Percentiles rank a stretch among this genome's conserved stretches.
phyloP scores from a whole-genome alignment of 2,113 vertebrate species.

The Indicator indicator region DNA sequence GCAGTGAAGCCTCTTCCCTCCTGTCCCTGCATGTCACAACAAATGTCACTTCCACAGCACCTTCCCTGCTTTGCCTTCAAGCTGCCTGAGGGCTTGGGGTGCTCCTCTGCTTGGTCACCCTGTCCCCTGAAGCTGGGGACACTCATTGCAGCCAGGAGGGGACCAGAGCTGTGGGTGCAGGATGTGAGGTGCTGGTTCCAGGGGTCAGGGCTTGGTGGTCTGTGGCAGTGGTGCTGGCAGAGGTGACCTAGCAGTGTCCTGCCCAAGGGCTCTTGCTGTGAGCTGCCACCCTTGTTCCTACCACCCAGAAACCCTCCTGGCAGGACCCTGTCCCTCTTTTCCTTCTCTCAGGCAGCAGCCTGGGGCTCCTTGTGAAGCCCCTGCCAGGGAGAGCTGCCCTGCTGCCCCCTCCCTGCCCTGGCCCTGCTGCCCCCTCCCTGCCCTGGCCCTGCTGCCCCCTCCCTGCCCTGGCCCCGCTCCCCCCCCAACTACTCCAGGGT shows the following conservation, averaged over 20 bases:
- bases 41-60: neutral
- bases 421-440: no score
- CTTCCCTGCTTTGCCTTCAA: neutral
- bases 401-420: neutral
- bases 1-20: neutral
- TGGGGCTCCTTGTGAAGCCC: neutral
- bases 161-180: neutral
- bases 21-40: neutral
- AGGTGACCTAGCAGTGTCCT: neutral
- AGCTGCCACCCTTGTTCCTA: neutral
- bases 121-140: accelerated
- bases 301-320: neutral
- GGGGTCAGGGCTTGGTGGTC: no score
- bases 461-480: no score
- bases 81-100: neutral
- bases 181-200: accelerated
- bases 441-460: neutral
- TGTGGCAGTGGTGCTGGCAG: neutral
- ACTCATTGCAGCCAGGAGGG: neutral
- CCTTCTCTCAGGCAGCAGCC: neutral
- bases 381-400: neutral
- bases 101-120: no score
- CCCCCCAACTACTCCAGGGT: neutral
- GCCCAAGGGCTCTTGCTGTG: neutral
- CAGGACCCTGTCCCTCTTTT: neutral